phyloP scores from a whole-genome alignment of 2,113 vertebrate species.

The Desmodus rotundus region DNA sequence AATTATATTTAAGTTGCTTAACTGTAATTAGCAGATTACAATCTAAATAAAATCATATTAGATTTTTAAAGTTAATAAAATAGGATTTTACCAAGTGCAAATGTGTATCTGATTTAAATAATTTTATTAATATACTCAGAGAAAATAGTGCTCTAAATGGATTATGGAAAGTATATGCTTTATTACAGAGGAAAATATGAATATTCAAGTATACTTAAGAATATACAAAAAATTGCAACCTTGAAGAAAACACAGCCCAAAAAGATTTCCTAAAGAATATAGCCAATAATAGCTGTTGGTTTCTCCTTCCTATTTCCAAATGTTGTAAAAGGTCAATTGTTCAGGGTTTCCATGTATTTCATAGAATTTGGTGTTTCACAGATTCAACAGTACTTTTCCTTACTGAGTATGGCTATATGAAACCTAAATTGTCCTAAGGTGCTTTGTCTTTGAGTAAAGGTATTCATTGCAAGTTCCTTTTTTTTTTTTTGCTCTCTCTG shows the following conservation, averaged over 20 bases:
- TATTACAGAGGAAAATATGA: neutral
- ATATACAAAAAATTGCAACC: neutral
- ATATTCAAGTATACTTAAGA: neutral
- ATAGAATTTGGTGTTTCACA: neutral
- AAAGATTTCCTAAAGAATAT: neutral
- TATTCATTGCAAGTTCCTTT: slow-evolving; percentile 1
- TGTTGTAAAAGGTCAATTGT: slow-evolving; percentile 10
- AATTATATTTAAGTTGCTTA: neutral
- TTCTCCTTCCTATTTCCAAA: neutral
- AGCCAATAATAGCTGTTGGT: neutral
- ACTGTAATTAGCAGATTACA: slow-evolving; percentile 5
- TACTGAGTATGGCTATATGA: neutral
- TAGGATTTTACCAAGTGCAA: neutral
- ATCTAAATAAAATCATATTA: neutral
- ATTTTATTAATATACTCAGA: neutral
- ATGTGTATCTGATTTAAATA: neutral
- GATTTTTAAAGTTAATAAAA: neutral
- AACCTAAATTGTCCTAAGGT: neutral
- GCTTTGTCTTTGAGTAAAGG: slow-evolving; percentile 9
- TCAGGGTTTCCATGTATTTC: neutral
- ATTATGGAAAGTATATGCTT: neutral
- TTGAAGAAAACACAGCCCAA: neutral
- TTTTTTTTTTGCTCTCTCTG: neutral
- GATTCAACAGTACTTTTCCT: neutral
- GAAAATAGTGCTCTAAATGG: neutral